Evolutionary conservation across 35 echinoderm and acorn worm species (phyloP).

Genomic region (Stichopus chloronotus): DNA sequence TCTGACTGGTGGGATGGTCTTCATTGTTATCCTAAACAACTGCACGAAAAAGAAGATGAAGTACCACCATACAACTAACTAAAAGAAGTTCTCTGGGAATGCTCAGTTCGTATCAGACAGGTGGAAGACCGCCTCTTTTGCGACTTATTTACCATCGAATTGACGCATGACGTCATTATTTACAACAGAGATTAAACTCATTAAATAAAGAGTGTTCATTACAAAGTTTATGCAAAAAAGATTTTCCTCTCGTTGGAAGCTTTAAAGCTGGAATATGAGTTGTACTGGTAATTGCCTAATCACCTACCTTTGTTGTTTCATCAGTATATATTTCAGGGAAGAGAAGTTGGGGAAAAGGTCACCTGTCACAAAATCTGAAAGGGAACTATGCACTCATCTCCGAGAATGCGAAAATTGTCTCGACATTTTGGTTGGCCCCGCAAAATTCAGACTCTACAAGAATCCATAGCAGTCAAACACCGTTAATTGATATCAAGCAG

Average conservation of each 20-base stretch:
- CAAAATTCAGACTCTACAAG: too few species aligned
- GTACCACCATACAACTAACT: not conserved
- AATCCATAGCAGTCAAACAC: too few species aligned
- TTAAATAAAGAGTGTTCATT: not conserved
- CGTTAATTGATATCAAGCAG: too few species aligned
- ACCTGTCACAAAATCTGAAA: too few species aligned
- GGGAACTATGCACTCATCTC: too few species aligned
- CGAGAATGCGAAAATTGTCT: too few species aligned
- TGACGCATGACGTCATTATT: not conserved
- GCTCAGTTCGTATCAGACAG: not conserved
- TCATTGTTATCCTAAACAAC: constrained; percentile 34
- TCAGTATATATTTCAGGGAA: too few species aligned
- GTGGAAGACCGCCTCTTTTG: not conserved
- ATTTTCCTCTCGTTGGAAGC: too few species aligned
- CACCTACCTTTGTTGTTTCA: not conserved
- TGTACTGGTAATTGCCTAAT: too few species aligned
- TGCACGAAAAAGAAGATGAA: constrained; percentile 29
- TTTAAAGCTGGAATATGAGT: too few species aligned
- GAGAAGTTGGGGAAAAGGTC: not conserved
- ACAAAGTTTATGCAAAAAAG: not conserved
- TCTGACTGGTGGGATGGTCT: constrained; percentile 41
- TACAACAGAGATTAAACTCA: not conserved
- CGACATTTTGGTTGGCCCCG: too few species aligned
- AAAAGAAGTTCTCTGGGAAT: not conserved
- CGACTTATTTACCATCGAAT: not conserved